Base-by-base conservation (phyloP, 2,888 invertebrate species). In the Oligia latruncula region DNA sequence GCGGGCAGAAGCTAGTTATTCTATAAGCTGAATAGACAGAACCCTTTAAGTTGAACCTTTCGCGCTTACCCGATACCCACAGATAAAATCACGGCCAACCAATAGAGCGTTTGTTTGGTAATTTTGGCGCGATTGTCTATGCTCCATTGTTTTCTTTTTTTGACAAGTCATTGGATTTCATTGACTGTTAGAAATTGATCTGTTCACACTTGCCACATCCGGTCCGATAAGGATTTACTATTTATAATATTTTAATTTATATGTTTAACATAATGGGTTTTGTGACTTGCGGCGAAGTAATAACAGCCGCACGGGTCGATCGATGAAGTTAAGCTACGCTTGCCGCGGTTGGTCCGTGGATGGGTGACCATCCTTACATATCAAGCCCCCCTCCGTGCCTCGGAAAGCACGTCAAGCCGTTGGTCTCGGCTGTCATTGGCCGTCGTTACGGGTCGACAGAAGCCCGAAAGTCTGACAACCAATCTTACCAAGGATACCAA, bases 91-190 rank as follows among this genome's bases (percentile, higher is more conserved):
- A 85, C 82, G 77, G 81, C 82, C 77, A 68, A 49, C 68, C 82
- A 90, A 71, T 83, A 85, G 87, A 82, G 86, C 93, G 92, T 95
- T 94, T 95, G 95, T 95, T 95, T 95, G 94, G 93, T 92, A 94
- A 95, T 95, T 85, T 94, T 94, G 92, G 94, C 93, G 92, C 91
- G 93, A 94, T 93, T 93, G 93, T 95, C 93, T 93, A 91, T 93
- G 92, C 87, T 82, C 89, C 81, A 94, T 94, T 94, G 94, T 95
- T 92, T 89, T 94, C 91, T 81, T 90, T 93, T 92, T 90, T 84
- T 80, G 58, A 88, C 92, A 72, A 92, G 94, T 94, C 93, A 93
- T 90, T 85, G 89, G 75, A 81, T 76, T 71, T 81, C 84, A 83
- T 88, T 85, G 85, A 84, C 82, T 86, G 76, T 88, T 87, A 80